Percentiles rank a stretch among this genome's conserved stretches.
phyloP scores from a whole-genome alignment of 2,888 invertebrate species.

The Heliconius hortense region DNA sequence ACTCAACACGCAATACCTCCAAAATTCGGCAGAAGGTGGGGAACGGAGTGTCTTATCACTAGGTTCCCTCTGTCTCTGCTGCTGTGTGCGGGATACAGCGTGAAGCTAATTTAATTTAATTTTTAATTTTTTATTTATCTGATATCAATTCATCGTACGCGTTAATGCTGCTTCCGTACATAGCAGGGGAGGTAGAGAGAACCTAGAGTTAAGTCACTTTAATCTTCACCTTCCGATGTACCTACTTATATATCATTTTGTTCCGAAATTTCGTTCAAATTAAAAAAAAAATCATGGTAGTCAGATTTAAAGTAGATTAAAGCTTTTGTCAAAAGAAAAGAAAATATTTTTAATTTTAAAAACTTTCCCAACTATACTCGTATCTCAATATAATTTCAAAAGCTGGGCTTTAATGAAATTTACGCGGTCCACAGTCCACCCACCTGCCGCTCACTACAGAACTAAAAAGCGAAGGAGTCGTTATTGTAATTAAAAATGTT shows the following conservation, averaged over 20 bases:
- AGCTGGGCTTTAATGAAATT: slow-evolving; percentile 45
- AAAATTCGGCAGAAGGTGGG: too few species aligned
- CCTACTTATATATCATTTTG: too few species aligned
- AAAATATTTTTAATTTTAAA: slow-evolving; percentile 6
- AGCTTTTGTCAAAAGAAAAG: not conserved
- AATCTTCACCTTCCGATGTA: not conserved
- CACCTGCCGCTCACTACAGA: slow-evolving; percentile 49
- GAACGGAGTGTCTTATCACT: too few species aligned
- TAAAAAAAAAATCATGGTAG: not conserved
- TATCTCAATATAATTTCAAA: slow-evolving; percentile 48
- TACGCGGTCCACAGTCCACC: slow-evolving; percentile 43
- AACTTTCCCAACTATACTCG: slow-evolving; percentile 2
- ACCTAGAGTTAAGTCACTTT: not conserved
- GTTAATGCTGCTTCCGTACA: not conserved
- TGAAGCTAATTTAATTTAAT: too few species aligned
- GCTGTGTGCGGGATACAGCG: too few species aligned
- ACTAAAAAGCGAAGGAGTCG: slow-evolving; percentile 40
- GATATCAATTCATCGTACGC: too few species aligned
- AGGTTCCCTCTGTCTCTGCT: too few species aligned
- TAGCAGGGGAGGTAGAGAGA: not conserved
- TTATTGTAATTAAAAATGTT: not conserved
- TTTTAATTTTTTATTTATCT: too few species aligned
- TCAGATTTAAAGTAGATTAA: not conserved
- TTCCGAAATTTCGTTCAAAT: too few species aligned
- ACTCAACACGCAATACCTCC: too few species aligned